A percentile compares a stretch with the other conserved stretches of the same genome.
phyloP scores from a whole-genome alignment of 1,140 invertebrate species.

The Subanguina moxae region DNA sequence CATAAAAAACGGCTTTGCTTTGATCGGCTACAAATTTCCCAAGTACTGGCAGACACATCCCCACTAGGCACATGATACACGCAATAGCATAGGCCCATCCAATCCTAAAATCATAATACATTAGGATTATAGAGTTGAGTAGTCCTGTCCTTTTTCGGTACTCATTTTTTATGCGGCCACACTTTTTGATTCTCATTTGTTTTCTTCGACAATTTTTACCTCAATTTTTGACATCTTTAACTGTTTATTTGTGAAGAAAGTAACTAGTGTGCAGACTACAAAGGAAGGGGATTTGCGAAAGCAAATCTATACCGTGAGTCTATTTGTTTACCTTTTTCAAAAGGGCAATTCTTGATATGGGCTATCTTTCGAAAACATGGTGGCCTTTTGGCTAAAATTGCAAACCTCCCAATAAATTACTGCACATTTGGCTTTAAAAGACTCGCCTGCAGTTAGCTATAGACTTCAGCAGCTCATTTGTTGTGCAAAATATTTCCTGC shows the following conservation, averaged over 20 bases:
- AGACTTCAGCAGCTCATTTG: constrained; percentile 17
- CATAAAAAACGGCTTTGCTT: constrained; percentile 20
- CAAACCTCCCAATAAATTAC: background rate
- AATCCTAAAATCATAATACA: constrained; percentile 9
- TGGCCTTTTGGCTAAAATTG: background rate
- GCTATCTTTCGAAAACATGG: background rate
- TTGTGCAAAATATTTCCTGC: constrained; percentile 12
- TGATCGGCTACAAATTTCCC: constrained; percentile 25
- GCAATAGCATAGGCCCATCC: constrained; percentile 28
- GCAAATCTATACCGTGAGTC: too few relatives aligned
- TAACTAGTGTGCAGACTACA: too few relatives aligned
- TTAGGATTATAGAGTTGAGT: background rate
- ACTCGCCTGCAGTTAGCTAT: constrained; percentile 23
- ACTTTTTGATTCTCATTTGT: background rate
- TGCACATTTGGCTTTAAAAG: background rate
- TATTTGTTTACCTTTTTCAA: background rate
- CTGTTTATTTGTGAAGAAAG: too few relatives aligned
- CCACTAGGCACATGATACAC: constrained; percentile 15
- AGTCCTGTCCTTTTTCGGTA: background rate
- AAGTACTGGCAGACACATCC: constrained; percentile 15
- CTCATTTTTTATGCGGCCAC: background rate
- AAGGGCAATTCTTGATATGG: background rate
- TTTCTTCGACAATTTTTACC: too few relatives aligned
- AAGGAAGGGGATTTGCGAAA: too few relatives aligned
- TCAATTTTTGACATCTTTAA: too few relatives aligned